phyloP scores from a whole-genome alignment of 2,888 invertebrate genomes.

The Xylota segnis region DNA sequence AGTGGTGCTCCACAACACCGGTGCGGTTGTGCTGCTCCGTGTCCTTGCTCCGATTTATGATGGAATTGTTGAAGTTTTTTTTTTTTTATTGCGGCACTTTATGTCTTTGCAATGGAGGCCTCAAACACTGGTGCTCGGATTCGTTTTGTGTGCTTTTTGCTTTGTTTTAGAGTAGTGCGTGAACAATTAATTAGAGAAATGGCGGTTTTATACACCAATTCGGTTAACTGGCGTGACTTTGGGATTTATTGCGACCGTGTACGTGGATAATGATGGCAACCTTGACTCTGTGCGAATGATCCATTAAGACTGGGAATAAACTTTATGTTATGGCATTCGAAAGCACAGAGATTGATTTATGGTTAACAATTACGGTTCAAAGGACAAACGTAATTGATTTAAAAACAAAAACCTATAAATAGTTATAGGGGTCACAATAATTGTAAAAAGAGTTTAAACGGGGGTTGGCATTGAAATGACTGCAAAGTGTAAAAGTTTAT shows the following conservation, averaged over 20 bases:
- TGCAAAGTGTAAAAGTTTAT: no score
- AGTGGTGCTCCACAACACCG: neutral
- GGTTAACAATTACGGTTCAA: neutral
- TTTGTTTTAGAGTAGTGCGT: constrained; percentile 49
- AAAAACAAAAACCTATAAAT: neutral
- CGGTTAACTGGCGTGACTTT: constrained; percentile 48
- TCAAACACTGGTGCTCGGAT: constrained; percentile 5
- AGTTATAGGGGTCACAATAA: neutral
- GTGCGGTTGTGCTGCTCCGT: neutral
- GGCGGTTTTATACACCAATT: constrained; percentile 37
- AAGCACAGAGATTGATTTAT: constrained; percentile 20
- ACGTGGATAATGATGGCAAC: constrained; percentile 24
- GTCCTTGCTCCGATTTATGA: constrained; percentile 51
- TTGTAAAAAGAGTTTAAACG: neutral
- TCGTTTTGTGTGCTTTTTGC: constrained; percentile 8
- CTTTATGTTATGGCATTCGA: constrained; percentile 4
- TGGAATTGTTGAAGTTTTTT: constrained; percentile 11
- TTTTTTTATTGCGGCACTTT: constrained; percentile 41
- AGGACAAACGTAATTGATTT: neutral
- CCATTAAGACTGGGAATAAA: constrained; percentile 27
- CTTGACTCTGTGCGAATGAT: constrained; percentile 40
- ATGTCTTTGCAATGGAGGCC: constrained; percentile 9
- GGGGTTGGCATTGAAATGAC: neutral
- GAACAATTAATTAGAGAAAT: constrained; percentile 62
- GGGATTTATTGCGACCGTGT: constrained; percentile 18